Evolutionary conservation across 2,113 vertebrate genomes (phyloP).

Genomic region (Neoarius graeffei): DNA sequence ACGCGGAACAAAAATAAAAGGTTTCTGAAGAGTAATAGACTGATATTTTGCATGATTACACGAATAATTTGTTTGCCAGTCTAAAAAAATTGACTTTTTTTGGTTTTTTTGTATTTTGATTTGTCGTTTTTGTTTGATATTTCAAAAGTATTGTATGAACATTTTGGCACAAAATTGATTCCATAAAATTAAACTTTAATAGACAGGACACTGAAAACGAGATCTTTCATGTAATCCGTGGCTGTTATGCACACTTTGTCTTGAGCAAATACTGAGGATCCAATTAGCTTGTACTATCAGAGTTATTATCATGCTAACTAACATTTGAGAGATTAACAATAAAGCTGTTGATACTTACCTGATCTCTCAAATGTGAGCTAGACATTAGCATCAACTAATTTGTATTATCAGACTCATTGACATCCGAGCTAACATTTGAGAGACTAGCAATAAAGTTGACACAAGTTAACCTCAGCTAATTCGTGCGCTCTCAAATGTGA

Average conservation of each 20-base stretch:
- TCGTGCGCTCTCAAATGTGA: background rate
- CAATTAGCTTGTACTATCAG: no score
- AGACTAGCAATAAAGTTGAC: background rate
- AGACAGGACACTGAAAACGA: background rate
- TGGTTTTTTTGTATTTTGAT: no score
- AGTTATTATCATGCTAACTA: background rate
- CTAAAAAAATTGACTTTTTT: no score
- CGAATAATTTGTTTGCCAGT: no score
- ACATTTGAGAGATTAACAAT: background rate
- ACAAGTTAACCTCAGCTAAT: background rate
- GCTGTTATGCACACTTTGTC: background rate
- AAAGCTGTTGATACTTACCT: background rate
- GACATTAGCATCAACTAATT: background rate
- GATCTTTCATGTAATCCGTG: background rate
- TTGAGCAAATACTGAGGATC: background rate
- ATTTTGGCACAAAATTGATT: no score
- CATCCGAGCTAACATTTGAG: background rate
- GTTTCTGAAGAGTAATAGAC: no score
- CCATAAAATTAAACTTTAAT: background rate
- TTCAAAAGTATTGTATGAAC: no score
- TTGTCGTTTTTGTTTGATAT: no score
- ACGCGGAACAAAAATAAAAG: no score
- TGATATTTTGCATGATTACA: no score
- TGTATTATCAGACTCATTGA: background rate
- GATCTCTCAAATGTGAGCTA: background rate